A percentile compares a stretch with the other conserved stretches of the same genome.
phyloP scores from a whole-genome alignment of 2,888 invertebrate genomes.

The Chrysomela aeneicollis region DNA sequence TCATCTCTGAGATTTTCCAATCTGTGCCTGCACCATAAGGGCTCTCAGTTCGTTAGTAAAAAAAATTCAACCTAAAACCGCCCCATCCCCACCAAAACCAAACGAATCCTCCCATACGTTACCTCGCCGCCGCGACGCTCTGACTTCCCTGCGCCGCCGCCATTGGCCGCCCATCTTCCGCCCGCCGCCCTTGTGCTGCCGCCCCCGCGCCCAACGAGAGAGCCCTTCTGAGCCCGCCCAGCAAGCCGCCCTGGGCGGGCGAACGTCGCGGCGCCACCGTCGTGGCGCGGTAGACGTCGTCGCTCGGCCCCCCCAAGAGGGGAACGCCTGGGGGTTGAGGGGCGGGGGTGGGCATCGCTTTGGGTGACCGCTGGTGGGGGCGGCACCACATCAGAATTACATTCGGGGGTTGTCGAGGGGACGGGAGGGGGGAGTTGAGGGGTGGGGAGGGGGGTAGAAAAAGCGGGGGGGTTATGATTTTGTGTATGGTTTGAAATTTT shows the following conservation, averaged over 20 bases:
- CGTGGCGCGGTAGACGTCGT: conserved; percentile 71
- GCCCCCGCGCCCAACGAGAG: conserved; percentile 58
- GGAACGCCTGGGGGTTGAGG: conserved; percentile 61
- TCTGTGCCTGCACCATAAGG: too few species aligned
- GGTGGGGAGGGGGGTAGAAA: too few species aligned
- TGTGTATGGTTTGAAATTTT: too few species aligned
- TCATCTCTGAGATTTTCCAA: too few species aligned
- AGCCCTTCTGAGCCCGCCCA: conserved; percentile 70
- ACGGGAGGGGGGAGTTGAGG: not conserved
- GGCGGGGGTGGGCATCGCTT: not conserved
- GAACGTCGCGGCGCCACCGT: conserved; percentile 61
- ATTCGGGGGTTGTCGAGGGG: not conserved
- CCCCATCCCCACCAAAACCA: too few species aligned
- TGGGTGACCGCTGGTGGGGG: too few species aligned
- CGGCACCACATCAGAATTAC: conserved; percentile 3
- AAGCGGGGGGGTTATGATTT: too few species aligned
- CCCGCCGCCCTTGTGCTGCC: conserved; percentile 17
- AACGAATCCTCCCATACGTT: not conserved
- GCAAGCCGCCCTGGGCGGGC: conserved; percentile 58
- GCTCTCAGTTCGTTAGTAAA: too few species aligned
- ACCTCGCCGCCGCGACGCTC: not conserved
- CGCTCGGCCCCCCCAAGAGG: conserved; percentile 61
- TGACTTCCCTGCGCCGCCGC: conserved; percentile 14
- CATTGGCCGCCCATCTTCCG: conserved; percentile 40
- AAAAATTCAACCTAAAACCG: too few species aligned